Conservation (phyloP, 2,888 invertebrate genomes). For the Anoplius nigerrimus region DNA sequence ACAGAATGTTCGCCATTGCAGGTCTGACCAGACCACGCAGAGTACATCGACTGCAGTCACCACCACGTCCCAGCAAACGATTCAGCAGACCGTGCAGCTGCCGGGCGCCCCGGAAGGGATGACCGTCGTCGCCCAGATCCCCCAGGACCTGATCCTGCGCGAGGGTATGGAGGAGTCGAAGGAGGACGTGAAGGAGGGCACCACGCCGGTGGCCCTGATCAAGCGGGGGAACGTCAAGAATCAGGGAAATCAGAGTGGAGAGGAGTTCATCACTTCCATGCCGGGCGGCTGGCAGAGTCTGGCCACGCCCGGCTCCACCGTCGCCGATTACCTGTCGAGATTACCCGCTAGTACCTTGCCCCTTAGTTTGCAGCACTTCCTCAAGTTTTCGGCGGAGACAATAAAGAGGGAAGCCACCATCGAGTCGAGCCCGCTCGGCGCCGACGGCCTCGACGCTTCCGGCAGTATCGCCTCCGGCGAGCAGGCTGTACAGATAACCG, state of each 20-base stretch:
- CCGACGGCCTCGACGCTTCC: constrained; percentile 71
- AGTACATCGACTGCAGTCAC: constrained; percentile 73
- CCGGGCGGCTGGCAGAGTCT: constrained; percentile 78
- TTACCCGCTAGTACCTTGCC: constrained; percentile 77
- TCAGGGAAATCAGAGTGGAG: constrained; percentile 68
- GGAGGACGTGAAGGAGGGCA: constrained; percentile 74
- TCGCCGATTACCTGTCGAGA: constrained; percentile 76
- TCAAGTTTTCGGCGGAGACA: constrained; percentile 80
- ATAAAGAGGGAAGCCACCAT: constrained; percentile 76
- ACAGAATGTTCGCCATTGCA: constrained; percentile 31
- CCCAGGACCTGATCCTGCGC: constrained; percentile 82
- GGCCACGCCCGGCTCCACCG: constrained; percentile 74
- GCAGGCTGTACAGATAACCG: constrained; percentile 76
- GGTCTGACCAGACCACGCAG: constrained; percentile 73
- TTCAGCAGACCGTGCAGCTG: constrained; percentile 72
- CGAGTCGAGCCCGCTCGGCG: constrained; percentile 74
- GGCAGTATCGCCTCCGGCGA: constrained; percentile 69
- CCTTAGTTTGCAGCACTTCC: constrained; percentile 79
- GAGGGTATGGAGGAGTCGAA: constrained; percentile 75
- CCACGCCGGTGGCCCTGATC: constrained; percentile 76
- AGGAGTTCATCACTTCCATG: constrained; percentile 75
- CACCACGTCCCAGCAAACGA: constrained; percentile 72
- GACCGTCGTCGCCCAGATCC: constrained; percentile 82
- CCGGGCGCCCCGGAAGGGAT: constrained; percentile 80
- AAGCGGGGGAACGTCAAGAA: constrained; percentile 74